Evolutionary conservation across 2,797 vertebrate species (phyloP), one percentile per base, ranked within the genome.

Genomic region (Taenioides sp.): DNA sequence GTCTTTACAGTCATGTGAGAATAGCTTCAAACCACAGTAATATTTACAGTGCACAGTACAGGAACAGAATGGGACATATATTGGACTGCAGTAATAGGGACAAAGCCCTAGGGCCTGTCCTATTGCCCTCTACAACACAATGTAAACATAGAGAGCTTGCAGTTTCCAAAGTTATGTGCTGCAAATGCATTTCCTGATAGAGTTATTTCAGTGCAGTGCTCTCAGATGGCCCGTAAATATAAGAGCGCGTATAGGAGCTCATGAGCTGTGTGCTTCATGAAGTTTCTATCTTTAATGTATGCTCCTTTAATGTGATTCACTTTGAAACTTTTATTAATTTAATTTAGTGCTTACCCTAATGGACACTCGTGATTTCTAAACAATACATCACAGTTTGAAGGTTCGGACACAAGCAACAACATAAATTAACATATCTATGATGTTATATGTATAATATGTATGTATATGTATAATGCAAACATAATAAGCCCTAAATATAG

Each of bases 131-230:
- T 37, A 25, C 52, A 54, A 66, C 20, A 67, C 27, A 67, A 28
- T 67, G 27, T 28, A 25, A 67, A 67, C 27, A 34, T 20, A 55
- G 14, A 22, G 66, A 17, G 31, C 31, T 68, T 37, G 50, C 64
- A 37, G 28, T 68, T 68, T 57, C 50, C 28, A 68, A 67, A 37
- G 5, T 18, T 55, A 67, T 55, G 31, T 43, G 37, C 62, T 64
- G 34, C 62, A 49, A 49, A 27, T 27, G 47, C 47, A 52, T 50
- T 66, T 50, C 64, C 25, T 50, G 43, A 50, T 50, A 49, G 4
- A 50, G 64, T 49, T 47, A 14, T 43, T 64, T 49, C 22, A 65
- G 22, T 47, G 63, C 64, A 52, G 18, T 20, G n/a, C 20, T 9
- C 65, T 66, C 47, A n/a, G 65, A 27, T 52, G 47, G 25, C 47